Conservation (phyloP, 2,113 vertebrate species). For the Poicephalus gulielmi region DNA sequence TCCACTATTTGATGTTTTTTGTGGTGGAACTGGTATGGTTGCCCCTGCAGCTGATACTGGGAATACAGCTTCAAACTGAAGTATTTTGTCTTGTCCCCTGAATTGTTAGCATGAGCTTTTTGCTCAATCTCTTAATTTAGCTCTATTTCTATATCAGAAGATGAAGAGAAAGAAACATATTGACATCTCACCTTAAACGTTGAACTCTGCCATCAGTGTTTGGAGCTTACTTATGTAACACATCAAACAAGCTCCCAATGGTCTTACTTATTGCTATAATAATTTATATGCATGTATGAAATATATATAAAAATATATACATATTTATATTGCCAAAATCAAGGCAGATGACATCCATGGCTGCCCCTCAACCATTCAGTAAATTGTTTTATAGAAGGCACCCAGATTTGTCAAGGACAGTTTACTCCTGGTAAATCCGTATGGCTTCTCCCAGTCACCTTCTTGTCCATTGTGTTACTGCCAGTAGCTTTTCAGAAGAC, state of each 20-base stretch:
- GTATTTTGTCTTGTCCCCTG: background rate
- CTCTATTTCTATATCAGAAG: background rate
- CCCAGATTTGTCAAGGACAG: background rate
- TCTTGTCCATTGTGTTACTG: background rate
- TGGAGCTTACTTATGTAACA: background rate
- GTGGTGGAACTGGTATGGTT: rapidly evolving
- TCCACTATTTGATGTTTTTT: background rate
- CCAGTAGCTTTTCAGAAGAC: background rate
- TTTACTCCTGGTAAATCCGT: background rate
- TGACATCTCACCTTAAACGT: background rate
- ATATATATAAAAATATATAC: background rate
- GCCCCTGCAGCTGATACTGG: background rate
- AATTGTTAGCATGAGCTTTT: background rate
- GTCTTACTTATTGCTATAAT: background rate
- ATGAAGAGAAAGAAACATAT: background rate
- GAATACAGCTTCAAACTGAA: background rate
- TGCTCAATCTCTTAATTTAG: background rate
- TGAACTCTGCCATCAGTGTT: background rate
- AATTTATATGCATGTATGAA: background rate
- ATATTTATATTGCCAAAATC: background rate
- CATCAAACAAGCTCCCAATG: background rate
- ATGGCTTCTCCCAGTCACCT: background rate
- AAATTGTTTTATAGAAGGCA: background rate
- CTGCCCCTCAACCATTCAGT: background rate
- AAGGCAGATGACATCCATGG: background rate